Evolutionary conservation across 35 echinoderm and acorn worm species (phyloP), one percentile per base, ranked within the genome.

Genomic region (Lytechinus pictus): DNA sequence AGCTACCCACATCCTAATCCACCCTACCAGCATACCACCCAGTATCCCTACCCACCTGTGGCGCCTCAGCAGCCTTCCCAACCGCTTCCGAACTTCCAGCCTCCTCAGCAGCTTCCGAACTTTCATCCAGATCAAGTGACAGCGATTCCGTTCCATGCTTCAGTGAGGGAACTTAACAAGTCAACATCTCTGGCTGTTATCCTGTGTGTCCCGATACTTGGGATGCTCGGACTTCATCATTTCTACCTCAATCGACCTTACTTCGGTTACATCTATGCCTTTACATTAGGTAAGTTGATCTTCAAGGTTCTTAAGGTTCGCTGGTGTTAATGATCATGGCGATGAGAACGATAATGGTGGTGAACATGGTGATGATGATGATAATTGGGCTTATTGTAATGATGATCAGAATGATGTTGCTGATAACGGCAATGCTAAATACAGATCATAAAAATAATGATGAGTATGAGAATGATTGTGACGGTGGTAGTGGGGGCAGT

Each of bases 221-320:
- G 94, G 14, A 29, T 96, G 16, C 53, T 96, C 14, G 97, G 97
- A 53, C 86, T 96, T 0, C 97, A 97, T 93, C 97, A 97, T 55
- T 97, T 97, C 93, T 97, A 97, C 55, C 95, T 97, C 10, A 88
- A 95, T 10, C 54, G 95, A 21, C 86, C 57, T 27, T 93, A 93
- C 27, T 97, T 97, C 54, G 97, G 97, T 54, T 54, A 86, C 44
- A 71, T 94, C 53, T 97, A 97, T 61, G 19, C 89, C 28, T 97
- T 95, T 61, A 97, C 95, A 24, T 16, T 96, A 19, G 94, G 94
- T 53, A 95, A 79, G 19, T 16, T 24, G 8, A 79, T 79, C 33
- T 44, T 44, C 33, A 44, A n/a, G n/a, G n/a, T 21, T 72, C 61
- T 72, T 16, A 72, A 72, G 16, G n/a, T 79, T 79, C n/a, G 66